Evolutionary conservation across 1,140 invertebrate species (phyloP).

Genomic region (Metopolophium dirhodum): DNA sequence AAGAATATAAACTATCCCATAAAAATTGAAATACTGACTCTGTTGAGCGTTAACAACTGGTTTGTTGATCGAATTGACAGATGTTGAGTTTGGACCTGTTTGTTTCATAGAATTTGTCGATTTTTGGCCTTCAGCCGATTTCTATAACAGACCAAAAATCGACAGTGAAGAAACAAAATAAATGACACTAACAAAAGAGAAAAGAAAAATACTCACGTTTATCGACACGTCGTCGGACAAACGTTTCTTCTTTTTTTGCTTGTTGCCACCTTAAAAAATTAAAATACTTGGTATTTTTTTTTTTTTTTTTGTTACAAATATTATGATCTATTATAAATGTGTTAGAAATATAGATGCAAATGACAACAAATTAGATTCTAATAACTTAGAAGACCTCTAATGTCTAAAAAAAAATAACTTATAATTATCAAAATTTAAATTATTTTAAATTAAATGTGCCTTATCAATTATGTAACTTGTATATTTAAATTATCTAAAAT

Average conservation of each 20-base stretch:
- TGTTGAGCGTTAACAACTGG: slow-evolving; percentile 39
- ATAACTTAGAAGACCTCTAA: background rate
- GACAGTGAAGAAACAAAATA: slow-evolving; percentile 43
- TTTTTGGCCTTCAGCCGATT: slow-evolving; percentile 51
- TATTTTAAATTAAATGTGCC: background rate
- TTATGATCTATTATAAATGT: slow-evolving; percentile 24
- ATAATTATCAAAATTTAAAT: background rate
- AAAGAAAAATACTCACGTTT: slow-evolving; percentile 54
- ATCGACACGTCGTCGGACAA: slow-evolving; percentile 56
- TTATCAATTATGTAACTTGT: background rate
- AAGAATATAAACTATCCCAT: background rate
- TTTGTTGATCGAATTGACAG: slow-evolving; percentile 54
- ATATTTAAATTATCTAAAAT: background rate
- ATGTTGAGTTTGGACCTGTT: slow-evolving; percentile 33
- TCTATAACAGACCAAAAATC: slow-evolving; percentile 53
- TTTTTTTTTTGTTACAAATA: slow-evolving; percentile 3
- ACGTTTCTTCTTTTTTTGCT: slow-evolving; percentile 57
- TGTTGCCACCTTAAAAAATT: slow-evolving; percentile 55
- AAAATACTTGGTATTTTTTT: slow-evolving; percentile 53
- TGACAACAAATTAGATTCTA: slow-evolving; percentile 5
- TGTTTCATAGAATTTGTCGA: slow-evolving; percentile 50
- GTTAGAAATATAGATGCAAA: background rate
- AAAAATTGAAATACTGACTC: slow-evolving; percentile 50
- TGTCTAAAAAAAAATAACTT: background rate
- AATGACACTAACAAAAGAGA: background rate